Evolutionary conservation across 2,888 invertebrate species (phyloP).

Genomic region (Leptogaster cylindrica): DNA sequence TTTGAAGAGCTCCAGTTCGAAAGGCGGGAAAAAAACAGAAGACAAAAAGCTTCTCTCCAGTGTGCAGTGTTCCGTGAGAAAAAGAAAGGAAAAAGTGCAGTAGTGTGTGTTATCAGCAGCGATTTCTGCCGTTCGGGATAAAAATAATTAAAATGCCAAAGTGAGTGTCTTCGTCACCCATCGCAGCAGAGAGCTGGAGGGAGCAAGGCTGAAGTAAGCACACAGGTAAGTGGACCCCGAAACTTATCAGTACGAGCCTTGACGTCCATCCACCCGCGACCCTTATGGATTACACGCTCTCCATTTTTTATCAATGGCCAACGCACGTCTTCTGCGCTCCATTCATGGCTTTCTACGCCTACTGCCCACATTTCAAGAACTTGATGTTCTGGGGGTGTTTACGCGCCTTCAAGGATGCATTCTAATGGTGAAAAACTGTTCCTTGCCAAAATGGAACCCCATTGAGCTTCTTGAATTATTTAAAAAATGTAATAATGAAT

Average conservation of each 20-base stretch:
- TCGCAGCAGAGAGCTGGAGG: not conserved
- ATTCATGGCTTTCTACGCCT: not conserved
- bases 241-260: not conserved
- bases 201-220: not conserved
- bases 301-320: not conserved
- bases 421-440: no score
- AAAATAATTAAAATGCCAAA: not conserved
- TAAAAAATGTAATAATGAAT: no score
- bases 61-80: constrained; percentile 5
- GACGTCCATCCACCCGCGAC: not conserved
- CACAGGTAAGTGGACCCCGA: not conserved
- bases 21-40: not conserved
- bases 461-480: no score
- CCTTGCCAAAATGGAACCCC: no score
- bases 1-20: not conserved
- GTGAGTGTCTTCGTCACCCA: not conserved
- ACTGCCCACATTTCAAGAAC: no score
- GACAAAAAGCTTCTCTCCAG: not conserved
- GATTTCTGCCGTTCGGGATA: not conserved
- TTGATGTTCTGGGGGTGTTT: no score
- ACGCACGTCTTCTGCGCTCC: not conserved
- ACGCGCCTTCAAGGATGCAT: no score
- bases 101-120: not conserved
- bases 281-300: not conserved
- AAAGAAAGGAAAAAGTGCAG: not conserved